phyloP scores from a whole-genome alignment of 2,888 invertebrate species.

The Hyppa rectilinea region DNA sequence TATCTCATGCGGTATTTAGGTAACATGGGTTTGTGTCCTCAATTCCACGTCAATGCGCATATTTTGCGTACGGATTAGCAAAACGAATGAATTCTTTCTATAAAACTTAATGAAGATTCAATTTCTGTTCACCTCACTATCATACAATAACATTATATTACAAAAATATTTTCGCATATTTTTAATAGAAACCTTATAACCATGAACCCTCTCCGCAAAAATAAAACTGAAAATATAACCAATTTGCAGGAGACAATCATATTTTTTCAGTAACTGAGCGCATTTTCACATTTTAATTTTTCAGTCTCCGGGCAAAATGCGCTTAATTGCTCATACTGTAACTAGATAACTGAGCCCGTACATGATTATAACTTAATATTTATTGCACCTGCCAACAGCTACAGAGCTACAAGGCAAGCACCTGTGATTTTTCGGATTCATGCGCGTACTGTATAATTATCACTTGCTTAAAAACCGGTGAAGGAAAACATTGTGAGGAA shows the following conservation, averaged over 20 bases:
- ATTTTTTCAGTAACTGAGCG: neutral
- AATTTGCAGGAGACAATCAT: neutral
- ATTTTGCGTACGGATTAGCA: too few relatives aligned
- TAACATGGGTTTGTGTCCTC: too few relatives aligned
- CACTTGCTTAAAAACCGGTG: too few relatives aligned
- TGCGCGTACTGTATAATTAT: too few relatives aligned
- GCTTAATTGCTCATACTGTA: constrained; percentile 18
- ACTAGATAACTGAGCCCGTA: neutral
- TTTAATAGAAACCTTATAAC: neutral
- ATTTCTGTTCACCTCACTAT: neutral
- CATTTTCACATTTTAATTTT: neutral
- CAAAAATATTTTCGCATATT: neutral
- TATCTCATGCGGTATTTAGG: too few relatives aligned
- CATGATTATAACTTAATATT: constrained; percentile 15
- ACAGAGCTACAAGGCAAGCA: too few relatives aligned
- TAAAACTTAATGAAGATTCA: neutral
- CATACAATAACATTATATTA: neutral
- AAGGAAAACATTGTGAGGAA: too few relatives aligned
- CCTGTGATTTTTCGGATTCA: too few relatives aligned
- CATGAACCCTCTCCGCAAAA: neutral
- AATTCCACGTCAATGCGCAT: too few relatives aligned
- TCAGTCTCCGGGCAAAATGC: neutral
- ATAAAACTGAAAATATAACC: constrained; percentile 1
- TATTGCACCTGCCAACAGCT: constrained; percentile 9
- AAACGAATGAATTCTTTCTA: neutral